Evolutionary conservation across 2,797 vertebrate genomes (phyloP).

Genomic region (Ctenopoma multispine): DNA sequence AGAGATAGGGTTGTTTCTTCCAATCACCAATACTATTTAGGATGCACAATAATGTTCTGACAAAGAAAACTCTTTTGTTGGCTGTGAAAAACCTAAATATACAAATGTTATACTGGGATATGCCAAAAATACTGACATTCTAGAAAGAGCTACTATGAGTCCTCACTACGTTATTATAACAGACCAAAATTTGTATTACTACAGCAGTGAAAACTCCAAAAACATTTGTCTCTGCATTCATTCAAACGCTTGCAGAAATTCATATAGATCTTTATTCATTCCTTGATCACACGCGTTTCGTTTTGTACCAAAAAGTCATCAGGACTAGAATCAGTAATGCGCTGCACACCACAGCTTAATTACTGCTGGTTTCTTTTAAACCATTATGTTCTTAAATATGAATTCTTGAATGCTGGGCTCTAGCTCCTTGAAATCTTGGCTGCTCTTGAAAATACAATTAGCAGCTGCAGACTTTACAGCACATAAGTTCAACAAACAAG

Average conservation of each 20-base stretch:
- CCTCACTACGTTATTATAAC: neutral
- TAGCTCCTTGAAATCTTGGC: slow-evolving; percentile 15
- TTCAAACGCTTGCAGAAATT: too few relatives aligned
- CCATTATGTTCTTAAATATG: neutral
- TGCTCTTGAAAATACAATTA: slow-evolving; percentile 39
- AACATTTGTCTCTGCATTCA: too few relatives aligned
- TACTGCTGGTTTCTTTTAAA: neutral
- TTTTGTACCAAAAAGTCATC: too few relatives aligned
- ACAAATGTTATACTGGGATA: too few relatives aligned
- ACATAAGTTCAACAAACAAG: slow-evolving; percentile 56
- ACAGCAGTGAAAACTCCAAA: too few relatives aligned
- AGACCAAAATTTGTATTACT: neutral
- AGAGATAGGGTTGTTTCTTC: neutral
- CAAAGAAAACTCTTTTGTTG: too few relatives aligned
- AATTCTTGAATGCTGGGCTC: neutral
- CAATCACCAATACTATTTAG: neutral
- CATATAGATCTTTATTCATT: too few relatives aligned
- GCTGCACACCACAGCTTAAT: neutral
- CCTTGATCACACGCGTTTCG: too few relatives aligned
- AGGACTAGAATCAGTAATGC: neutral
- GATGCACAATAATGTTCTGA: too few relatives aligned
- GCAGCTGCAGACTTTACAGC: slow-evolving; percentile 27
- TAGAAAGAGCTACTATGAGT: neutral
- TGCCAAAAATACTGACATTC: too few relatives aligned
- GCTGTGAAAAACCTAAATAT: too few relatives aligned